phyloP scores from a whole-genome alignment of 1,140 invertebrate species.

The Drosophila persimilis region DNA sequence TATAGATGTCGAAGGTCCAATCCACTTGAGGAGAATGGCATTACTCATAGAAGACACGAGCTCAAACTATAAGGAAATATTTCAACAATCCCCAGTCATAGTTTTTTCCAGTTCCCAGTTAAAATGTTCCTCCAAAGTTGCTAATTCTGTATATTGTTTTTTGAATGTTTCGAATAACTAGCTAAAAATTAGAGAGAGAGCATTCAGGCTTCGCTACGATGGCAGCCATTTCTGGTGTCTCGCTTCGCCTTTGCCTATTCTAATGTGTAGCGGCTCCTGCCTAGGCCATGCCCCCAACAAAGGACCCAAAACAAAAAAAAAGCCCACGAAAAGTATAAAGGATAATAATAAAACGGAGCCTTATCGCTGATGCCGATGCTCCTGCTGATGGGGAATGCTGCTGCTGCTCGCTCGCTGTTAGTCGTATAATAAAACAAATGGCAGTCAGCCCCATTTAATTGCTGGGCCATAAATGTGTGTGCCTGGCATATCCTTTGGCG shows the following conservation, averaged over 20 bases:
- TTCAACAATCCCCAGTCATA: too few species aligned
- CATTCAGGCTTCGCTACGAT: background rate
- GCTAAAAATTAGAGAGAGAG: slow-evolving; percentile 10
- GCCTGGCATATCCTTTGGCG: slow-evolving; percentile 38
- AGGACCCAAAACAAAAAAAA: slow-evolving; percentile 17
- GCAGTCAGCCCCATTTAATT: slow-evolving; percentile 78
- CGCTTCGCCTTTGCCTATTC: slow-evolving; percentile 72
- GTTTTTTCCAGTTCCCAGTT: too few species aligned
- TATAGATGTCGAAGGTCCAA: too few species aligned
- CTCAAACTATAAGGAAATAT: too few species aligned
- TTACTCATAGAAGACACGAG: too few species aligned
- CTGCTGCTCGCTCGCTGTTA: slow-evolving; percentile 47
- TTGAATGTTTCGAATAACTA: too few species aligned
- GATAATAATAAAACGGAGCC: slow-evolving; percentile 78
- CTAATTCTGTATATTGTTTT: too few species aligned
- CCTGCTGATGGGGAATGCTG: slow-evolving; percentile 63
- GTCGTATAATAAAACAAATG: slow-evolving; percentile 79
- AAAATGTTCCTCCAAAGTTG: too few species aligned
- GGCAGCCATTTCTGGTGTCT: background rate
- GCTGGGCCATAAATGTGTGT: slow-evolving; percentile 76
- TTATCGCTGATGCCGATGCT: slow-evolving; percentile 76
- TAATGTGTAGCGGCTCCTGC: slow-evolving; percentile 59
- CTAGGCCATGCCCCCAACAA: slow-evolving; percentile 31
- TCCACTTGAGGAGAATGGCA: too few species aligned
- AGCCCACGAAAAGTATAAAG: slow-evolving; percentile 65